Evolutionary conservation across 2,797 vertebrate species (phyloP), one percentile per base, ranked within the genome.

Genomic region (Coregonus ussuriensis): DNA sequence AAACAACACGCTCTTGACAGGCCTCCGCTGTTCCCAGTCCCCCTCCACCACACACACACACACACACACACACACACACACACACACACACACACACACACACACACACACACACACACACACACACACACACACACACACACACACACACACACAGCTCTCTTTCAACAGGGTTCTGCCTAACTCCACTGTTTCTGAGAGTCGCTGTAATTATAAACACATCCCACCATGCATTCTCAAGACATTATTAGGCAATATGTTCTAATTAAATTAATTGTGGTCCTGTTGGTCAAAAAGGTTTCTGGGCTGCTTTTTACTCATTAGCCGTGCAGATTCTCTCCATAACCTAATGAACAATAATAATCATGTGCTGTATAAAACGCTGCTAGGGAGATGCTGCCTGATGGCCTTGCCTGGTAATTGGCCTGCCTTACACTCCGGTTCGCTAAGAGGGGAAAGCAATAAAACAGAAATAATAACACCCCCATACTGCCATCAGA

Each of bases 1-100:
- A 93, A 95, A 94, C 93, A 94, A 91, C 82, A 88, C 86, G 86
- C 89, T 89, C 86, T 89, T 95, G 94, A 93, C 94, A 92, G 90
- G 62, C 86, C 72, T 82, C 85, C 82, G 74, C 79, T 79, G 80
- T 4, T 87, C 82, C 84, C 81, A 78, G 71, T 88, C 80, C 79
- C 84, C 81, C 77, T 85, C 82, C 80, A 89, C 91, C 77, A 87
- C 79, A 83, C 35, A 91, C 89, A 86, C 83, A 84, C 81, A 88
- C 72, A 6, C 37, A 6, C 37, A 6, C 37, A 37, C 37, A 1
- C 37, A 37, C 37, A 6, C 37, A 6, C 37, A 6, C 37, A 37
- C 37, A 6, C 47, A 54, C 71, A 52, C 47, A 72, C 51, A 16
- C 35, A 37, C 35, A 6, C 37, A 41, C 37, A 7, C 37, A 7